Evolutionary conservation across 2,888 invertebrate species (phyloP), one percentile per base, ranked within the genome.

Genomic region (Caenorhabditis sp.): DNA sequence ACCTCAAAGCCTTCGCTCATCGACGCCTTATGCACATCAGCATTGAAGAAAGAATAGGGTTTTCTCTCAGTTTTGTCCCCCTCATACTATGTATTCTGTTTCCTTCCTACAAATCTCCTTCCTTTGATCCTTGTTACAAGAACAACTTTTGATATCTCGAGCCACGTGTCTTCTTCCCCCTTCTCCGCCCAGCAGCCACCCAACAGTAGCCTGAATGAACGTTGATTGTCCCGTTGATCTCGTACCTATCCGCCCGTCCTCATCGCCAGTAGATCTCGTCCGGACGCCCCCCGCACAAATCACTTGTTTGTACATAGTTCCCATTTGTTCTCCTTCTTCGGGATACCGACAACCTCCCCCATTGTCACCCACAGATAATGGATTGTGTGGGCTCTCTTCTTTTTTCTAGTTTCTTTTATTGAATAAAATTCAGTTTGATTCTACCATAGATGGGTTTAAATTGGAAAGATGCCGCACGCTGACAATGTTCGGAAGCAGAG

Each of bases 271-370:
- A 41, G 70, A 70, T 70, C 70, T 70, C 70, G 30, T 27, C 22
- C 32, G 17, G 43, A 15, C 43, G n/a, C 26, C 32, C 48, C 32
- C 43, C 58, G 35, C 66, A 48, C 66, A 48, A 50, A 59, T 62
- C 59, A 70, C 70, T 70, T 70, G 70, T 70, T 70, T 70, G 70
- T 70, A 70, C 70, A 70, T 70, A 70, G 59, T 45, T 70, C 48
- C 70, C 59, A 17, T 50, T 59, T 58, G 15, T 58, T 43, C 48
- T 56, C n/a, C n/a, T n/a, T 53, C 59, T 46, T 46, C 59, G 59
- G 70, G 70, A 70, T 52, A 59, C 50, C 59, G 59, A 70, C 70
- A 59, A 50, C 66, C 55, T 46, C 30, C 56, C 8, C 20, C 53
- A 55, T 48, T 53, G 22, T 56, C 56, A 13, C 50, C 9, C 24